Conservation (phyloP, 1,140 invertebrate species). For the Helicoverpa armigera region DNA sequence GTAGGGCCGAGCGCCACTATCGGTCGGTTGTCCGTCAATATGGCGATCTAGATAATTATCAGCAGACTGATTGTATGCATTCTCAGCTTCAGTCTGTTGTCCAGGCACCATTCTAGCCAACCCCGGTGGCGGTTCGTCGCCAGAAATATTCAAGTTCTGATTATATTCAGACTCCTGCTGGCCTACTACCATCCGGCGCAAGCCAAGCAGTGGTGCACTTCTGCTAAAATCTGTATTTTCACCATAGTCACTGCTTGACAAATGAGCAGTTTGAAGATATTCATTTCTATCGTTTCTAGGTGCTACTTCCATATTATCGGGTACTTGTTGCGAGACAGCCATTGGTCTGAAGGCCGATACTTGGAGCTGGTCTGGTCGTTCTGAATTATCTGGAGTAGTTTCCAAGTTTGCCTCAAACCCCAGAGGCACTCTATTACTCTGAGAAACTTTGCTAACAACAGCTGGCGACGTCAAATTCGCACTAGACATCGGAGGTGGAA, state of each 20-base stretch:
- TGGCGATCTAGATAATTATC: slow-evolving; percentile 83
- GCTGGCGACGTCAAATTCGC: slow-evolving; percentile 66
- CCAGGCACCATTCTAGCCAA: slow-evolving; percentile 88
- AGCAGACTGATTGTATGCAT: slow-evolving; percentile 73
- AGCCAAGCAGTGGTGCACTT: slow-evolving; percentile 87
- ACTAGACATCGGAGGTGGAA: slow-evolving; percentile 61
- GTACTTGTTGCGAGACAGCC: slow-evolving; percentile 67
- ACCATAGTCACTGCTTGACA: slow-evolving; percentile 87
- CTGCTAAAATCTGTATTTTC: slow-evolving; percentile 84
- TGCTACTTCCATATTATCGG: slow-evolving; percentile 88
- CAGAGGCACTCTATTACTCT: slow-evolving; percentile 68
- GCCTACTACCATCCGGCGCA: slow-evolving; percentile 89
- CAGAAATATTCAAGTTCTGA: slow-evolving; percentile 83
- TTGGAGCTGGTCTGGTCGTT: slow-evolving; percentile 87
- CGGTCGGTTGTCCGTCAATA: slow-evolving; percentile 81
- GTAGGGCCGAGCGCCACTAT: slow-evolving; percentile 73
- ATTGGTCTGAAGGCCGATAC: slow-evolving; percentile 67
- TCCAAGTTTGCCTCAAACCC: slow-evolving; percentile 87
- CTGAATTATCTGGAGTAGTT: slow-evolving; percentile 89
- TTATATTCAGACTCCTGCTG: slow-evolving; percentile 88
- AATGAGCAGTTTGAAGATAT: slow-evolving; percentile 91
- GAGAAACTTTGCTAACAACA: slow-evolving; percentile 70
- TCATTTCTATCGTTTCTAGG: slow-evolving; percentile 90
- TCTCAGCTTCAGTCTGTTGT: slow-evolving; percentile 77
- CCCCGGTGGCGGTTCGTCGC: slow-evolving; percentile 87